Conservation (phyloP, 2,113 vertebrate genomes). For the Atlantisia rogersi region DNA sequence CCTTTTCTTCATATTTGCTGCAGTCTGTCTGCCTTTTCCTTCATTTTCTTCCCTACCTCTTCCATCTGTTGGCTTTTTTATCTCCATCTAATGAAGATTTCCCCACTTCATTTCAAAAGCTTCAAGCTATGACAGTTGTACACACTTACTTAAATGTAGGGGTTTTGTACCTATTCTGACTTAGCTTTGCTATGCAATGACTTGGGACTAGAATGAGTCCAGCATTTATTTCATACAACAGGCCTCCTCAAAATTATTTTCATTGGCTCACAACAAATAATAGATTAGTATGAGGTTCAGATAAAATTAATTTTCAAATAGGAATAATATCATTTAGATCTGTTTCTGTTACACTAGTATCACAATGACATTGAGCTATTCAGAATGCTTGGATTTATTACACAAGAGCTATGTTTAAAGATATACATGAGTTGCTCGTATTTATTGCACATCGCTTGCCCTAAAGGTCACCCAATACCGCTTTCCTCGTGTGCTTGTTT, state of each 20-base stretch:
- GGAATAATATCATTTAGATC: background rate
- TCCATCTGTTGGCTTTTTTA: conserved; percentile 11
- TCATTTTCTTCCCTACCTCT: background rate
- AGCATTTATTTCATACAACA: background rate
- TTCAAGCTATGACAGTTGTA: background rate
- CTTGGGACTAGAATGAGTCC: background rate
- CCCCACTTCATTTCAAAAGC: background rate
- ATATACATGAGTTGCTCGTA: background rate
- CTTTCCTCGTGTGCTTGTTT: background rate
- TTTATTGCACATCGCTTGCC: rapidly evolving
- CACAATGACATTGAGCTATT: background rate
- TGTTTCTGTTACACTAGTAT: background rate
- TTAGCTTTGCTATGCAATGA: background rate
- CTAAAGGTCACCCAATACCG: background rate
- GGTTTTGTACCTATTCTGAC: background rate
- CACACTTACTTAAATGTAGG: background rate
- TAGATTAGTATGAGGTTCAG: background rate
- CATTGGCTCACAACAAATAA: background rate
- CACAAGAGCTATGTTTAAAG: background rate
- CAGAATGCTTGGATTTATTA: background rate
- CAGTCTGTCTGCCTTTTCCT: background rate
- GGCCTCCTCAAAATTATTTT: background rate
- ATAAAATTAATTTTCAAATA: background rate
- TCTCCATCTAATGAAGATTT: background rate
- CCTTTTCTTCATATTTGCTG: background rate